Evolutionary conservation across 2,888 invertebrate species (phyloP), one percentile per base, ranked within the genome.

Genomic region (Notodonta ziczac): DNA sequence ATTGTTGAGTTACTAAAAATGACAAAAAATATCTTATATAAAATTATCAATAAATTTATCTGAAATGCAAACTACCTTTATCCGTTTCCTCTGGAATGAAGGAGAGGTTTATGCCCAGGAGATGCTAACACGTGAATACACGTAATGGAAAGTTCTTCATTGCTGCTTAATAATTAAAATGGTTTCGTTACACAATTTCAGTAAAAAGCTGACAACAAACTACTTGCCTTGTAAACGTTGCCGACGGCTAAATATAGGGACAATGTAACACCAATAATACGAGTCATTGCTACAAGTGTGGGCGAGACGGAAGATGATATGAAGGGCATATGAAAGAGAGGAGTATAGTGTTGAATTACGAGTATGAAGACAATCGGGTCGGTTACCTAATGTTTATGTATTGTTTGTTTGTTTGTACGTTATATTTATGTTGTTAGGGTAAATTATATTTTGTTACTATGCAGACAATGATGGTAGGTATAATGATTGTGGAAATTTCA

Each of bases 381-480:
- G 57, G 64, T 68, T 68, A 61, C 65, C 60, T 58, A 68, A 73
- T 64, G 59, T 58, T 65, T 57, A 57, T 66, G 46, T 35, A 35
- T 35, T 53, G 63, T 71, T 69, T 73, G 71, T 73, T 73, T 76
- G 69, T 62, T 65, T 65, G 67, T 67, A 66, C 69, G 60, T 14
- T 16, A 14, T 62, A 73, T 73, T 73, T 67, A 65, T 74, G 76
- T 69, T 63, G 24, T 51, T 51, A 51, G 4, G 51, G 46, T 46
- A 46, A 46, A 46, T 46, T n/a, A 46, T 46, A 46, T 46, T n/a
- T 42, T 6, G 7, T 35, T 24, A 24, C 24, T 2, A 24, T 24
- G 24, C 35, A 35, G 35, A 35, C 7, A 35, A 35, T 35, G 5
- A 6, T 7, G 35, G 4, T 6, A 7, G 35, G 4, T 6, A 7